Conservation (phyloP, 1,140 invertebrate genomes). For the Pachyrhynchus sulphureomaculatus region DNA sequence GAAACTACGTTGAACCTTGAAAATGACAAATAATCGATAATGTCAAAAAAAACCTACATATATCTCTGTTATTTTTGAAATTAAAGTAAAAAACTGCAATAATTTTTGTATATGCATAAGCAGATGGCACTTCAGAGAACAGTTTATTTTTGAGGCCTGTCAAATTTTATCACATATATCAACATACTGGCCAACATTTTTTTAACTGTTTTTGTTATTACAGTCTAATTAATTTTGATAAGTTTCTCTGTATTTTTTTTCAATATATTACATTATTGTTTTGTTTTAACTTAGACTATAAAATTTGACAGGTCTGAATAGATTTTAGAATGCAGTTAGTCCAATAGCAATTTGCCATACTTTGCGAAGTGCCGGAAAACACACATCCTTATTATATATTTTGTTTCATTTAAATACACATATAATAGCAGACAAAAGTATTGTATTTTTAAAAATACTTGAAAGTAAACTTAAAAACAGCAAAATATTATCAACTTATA, state of each 20-base stretch:
- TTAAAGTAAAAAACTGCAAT: too few species aligned
- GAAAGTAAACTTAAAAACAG: too few species aligned
- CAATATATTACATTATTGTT: too few species aligned
- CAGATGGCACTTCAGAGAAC: constrained; percentile 1
- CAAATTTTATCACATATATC: background rate
- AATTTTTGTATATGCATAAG: background rate
- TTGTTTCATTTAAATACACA: background rate
- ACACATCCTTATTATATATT: background rate
- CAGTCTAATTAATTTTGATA: too few species aligned
- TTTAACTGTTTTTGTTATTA: too few species aligned
- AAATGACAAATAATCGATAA: background rate
- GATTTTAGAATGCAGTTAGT: background rate
- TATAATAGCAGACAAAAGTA: background rate
- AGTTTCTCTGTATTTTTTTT: too few species aligned
- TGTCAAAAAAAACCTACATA: too few species aligned
- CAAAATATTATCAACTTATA: too few species aligned
- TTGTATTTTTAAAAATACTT: too few species aligned
- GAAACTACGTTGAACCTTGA: background rate
- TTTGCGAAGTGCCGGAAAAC: background rate
- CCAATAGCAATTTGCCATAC: background rate
- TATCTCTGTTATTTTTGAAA: too few species aligned
- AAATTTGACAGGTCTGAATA: background rate
- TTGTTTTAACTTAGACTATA: too few species aligned
- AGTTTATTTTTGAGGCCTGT: background rate
- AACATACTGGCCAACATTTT: constrained; percentile 4